Base-by-base conservation (phyloP, 2,113 vertebrate species). In the Leptodactylus fuscus region DNA sequence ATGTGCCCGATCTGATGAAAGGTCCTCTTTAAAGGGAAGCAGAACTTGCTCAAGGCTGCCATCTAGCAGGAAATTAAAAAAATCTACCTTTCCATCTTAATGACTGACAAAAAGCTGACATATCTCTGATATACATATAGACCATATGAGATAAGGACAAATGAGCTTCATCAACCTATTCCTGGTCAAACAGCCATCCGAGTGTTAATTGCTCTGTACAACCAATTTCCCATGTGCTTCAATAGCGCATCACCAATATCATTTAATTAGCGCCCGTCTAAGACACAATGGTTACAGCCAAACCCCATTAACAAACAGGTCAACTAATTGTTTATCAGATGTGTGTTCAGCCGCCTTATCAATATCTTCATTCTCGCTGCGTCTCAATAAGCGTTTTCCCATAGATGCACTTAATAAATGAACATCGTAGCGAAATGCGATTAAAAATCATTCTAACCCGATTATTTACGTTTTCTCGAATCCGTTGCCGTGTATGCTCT, bases 361-460 rank as follows among this genome's bases (percentile, higher is more conserved):
- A 85, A 85, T 85, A 85, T 58, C 22, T 71, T 80, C 76, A 80
- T 85, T 71, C 76, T 24, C 20, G 24, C 60, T 36, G 67, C 70
- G 76, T 58, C 78, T 80, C 49, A 71, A 80, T 85, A 85, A 80
- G 65, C 55, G 75, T 80, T 80, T 85, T 78, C 83, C 90, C 88
- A 90, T 89, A 93, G 92, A 92, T 84, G 81, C 55, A 41, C 91
- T 90, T 93, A 93, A 93, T 93, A 93, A 94, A 92, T 89, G 91
- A 93, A 91, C 92, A 93, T 91, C 87, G 89, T 86, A 86, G 75
- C 90, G 29, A 89, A 92, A 93, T 89, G 76, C 88, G 92, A 92
- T 90, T 93, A 94, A 92, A 92, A 95, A 95, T 93, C 93, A 92
- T 90, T 91, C 92, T 93, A 92, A 93, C 91, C 91, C 90, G 94